Base-by-base conservation (phyloP, 2,888 invertebrate genomes). In the Sicus ferrugineus region DNA sequence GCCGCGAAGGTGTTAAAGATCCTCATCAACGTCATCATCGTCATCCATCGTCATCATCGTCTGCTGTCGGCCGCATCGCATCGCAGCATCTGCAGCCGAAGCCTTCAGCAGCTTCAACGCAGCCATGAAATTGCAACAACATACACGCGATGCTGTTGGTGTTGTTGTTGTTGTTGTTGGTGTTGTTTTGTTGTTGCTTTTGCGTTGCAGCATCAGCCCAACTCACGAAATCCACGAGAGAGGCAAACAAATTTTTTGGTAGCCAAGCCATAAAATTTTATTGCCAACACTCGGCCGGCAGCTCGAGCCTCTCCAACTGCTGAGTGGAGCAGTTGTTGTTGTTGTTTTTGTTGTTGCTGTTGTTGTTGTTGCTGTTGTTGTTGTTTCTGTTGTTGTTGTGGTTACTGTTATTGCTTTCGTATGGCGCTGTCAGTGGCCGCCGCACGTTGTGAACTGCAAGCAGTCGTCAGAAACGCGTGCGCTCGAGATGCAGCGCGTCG, bases 241-340 rank as follows among this genome's bases (percentile, higher is more conserved):
- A 50, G 31, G 48, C 54, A 63, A 77, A 77, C 75, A 74, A 26
- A 30, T 26, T 46, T 62, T 38, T 78, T 73, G 81, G 81, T 81
- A 81, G 81, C 81, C 75, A 69, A 71, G 76, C 77, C 77, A 80
- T 81, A 81, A 81, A 81, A 79, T 81, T 81, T 81, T 79, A 81
- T 80, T 79, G 77, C 75, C 76, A 76, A 74, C 76, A 75, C 69
- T 61, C 73, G 76, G n/a, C n/a, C n/a, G n/a, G n/a, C n/a, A n/a
- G n/a, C n/a, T n/a, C n/a, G 74, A 67, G 74, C 61, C 21, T 23
- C 11, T n/a, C 5, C n/a, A n/a, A n/a, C n/a, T n/a, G n/a, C n/a
- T n/a, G n/a, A n/a, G n/a, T n/a, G n/a, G 16, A 56, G 34, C 38
- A 31, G 14, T 54, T 54, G 26, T 54, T 26, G 21, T 11, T 23